Percentiles rank a stretch among this genome's conserved stretches.
phyloP scores from a whole-genome alignment of 1,140 invertebrate genomes.

The Stegodyphus dumicola region DNA sequence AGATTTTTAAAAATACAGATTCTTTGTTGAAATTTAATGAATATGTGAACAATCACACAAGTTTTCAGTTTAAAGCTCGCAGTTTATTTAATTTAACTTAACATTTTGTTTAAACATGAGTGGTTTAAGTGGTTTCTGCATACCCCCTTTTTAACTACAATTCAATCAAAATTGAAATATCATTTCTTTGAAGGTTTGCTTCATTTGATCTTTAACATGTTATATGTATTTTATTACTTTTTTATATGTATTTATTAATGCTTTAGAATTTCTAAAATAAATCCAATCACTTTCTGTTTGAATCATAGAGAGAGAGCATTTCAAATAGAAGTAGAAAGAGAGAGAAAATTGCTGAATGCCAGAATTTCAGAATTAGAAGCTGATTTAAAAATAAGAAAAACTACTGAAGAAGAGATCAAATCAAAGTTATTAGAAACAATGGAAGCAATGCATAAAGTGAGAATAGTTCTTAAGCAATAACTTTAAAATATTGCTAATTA shows the following conservation, averaged over 20 bases:
- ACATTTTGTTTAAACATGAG: not conserved
- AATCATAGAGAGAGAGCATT: conserved; percentile 26
- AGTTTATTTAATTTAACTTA: too few relatives aligned
- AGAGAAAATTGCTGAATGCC: conserved; percentile 37
- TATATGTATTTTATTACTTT: not conserved
- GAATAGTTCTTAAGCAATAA: too few relatives aligned
- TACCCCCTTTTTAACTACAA: not conserved
- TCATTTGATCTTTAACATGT: not conserved
- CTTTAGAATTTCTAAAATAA: not conserved
- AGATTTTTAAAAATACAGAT: too few relatives aligned
- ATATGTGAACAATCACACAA: too few relatives aligned
- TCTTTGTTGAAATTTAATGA: too few relatives aligned
- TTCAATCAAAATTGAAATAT: not conserved
- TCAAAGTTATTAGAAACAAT: conserved; percentile 30
- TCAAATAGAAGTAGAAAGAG: conserved; percentile 42
- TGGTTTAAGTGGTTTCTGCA: not conserved
- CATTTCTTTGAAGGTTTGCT: not conserved
- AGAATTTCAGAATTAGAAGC: conserved; percentile 39
- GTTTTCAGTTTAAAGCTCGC: too few relatives aligned
- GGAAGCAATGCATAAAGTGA: conserved; percentile 38
- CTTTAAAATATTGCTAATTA: too few relatives aligned
- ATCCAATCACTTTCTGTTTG: too few relatives aligned
- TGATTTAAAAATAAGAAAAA: conserved; percentile 36
- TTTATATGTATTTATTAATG: not conserved
- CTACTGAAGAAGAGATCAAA: conserved; percentile 35